Evolutionary conservation across 2,888 invertebrate genomes (phyloP).

Genomic region (Drosophila bunnanda): DNA sequence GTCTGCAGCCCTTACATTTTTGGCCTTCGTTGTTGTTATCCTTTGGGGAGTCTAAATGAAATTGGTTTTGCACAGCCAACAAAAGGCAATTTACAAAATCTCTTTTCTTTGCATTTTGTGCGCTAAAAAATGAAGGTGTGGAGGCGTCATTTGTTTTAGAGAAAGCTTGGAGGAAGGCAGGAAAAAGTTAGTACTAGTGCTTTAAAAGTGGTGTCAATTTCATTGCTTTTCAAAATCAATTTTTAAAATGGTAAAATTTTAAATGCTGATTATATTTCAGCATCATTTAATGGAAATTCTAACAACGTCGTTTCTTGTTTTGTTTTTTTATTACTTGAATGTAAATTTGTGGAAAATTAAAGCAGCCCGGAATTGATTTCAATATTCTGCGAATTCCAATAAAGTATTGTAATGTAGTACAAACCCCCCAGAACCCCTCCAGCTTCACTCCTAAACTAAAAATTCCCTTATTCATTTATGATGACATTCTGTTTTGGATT

Average conservation of each 20-base stretch:
- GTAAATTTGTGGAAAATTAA: neutral
- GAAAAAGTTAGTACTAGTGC: neutral
- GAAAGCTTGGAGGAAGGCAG: neutral
- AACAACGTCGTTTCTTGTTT: too few relatives aligned
- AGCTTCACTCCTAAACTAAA: too few relatives aligned
- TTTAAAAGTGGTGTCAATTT: neutral
- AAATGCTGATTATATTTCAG: too few relatives aligned
- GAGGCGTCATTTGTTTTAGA: conserved; percentile 16
- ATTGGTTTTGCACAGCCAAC: conserved; percentile 57
- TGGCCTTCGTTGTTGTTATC: conserved; percentile 39
- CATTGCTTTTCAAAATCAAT: neutral
- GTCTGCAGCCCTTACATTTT: conserved; percentile 38
- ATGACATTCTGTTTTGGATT: conserved; percentile 5
- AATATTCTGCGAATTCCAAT: neutral
- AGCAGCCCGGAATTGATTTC: neutral
- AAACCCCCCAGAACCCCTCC: too few relatives aligned
- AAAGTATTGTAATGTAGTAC: neutral
- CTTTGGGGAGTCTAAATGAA: conserved; percentile 68
- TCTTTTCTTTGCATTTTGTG: conserved; percentile 25
- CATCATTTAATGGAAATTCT: too few relatives aligned
- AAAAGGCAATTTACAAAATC: conserved; percentile 38
- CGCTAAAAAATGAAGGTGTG: conserved; percentile 15
- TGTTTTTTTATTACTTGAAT: too few relatives aligned
- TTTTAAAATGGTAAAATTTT: too few relatives aligned
- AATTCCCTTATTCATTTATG: neutral